phyloP scores from a whole-genome alignment of 1,140 invertebrate genomes.

The Lanistes nyassanus region DNA sequence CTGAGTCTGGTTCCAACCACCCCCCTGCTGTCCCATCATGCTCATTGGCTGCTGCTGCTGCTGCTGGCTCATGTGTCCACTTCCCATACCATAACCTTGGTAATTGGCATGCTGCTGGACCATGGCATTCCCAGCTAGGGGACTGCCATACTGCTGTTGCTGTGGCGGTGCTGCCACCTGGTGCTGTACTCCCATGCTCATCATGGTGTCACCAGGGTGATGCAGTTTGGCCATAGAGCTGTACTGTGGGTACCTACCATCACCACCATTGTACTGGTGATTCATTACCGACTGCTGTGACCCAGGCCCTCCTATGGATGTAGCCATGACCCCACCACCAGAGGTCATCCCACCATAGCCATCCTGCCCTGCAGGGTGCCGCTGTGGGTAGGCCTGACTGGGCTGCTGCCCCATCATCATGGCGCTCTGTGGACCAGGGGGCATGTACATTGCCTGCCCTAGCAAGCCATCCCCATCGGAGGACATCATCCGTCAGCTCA shows the following conservation, averaged over 20 bases:
- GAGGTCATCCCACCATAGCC: slow-evolving; percentile 22
- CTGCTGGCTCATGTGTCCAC: slow-evolving; percentile 19
- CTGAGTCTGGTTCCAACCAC: slow-evolving; percentile 39
- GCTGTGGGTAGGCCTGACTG: neutral
- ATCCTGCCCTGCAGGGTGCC: slow-evolving; percentile 16
- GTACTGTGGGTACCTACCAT: slow-evolving; percentile 24
- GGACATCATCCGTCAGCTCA: slow-evolving; percentile 43
- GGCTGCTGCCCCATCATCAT: slow-evolving; percentile 26
- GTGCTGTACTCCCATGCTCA: slow-evolving; percentile 28
- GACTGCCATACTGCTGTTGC: slow-evolving; percentile 35
- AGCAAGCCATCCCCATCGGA: slow-evolving; percentile 26
- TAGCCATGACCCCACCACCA: neutral
- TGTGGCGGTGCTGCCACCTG: slow-evolving; percentile 20
- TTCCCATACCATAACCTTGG: slow-evolving; percentile 28
- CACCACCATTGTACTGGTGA: slow-evolving; percentile 25
- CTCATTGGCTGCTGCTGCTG: slow-evolving; percentile 26
- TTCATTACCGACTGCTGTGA: slow-evolving; percentile 16
- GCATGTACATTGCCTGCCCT: slow-evolving; percentile 19
- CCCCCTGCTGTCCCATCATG: slow-evolving; percentile 21
- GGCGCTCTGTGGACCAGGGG: neutral
- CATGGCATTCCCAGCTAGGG: slow-evolving; percentile 25
- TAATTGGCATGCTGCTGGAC: slow-evolving; percentile 27
- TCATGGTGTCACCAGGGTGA: slow-evolving; percentile 29
- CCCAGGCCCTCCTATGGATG: neutral
- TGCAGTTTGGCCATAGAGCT: slow-evolving; percentile 25